Evolutionary conservation across 1,140 invertebrate species (phyloP).

Genomic region (Drosophila dunni): DNA sequence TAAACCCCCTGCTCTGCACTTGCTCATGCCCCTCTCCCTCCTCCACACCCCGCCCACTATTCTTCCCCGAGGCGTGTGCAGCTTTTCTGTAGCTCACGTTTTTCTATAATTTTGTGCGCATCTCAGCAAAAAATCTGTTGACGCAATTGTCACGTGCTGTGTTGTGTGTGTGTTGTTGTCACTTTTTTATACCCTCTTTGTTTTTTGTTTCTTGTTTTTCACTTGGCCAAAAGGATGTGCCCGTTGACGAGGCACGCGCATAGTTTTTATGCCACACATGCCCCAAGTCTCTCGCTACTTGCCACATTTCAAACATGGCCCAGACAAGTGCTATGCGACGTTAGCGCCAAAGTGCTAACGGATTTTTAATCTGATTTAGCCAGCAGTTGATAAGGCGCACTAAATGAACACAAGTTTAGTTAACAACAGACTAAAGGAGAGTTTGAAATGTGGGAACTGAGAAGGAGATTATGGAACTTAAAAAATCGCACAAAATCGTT

Average conservation of each 20-base stretch:
- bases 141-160: conserved; percentile 81
- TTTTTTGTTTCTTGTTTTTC: conserved; percentile 12
- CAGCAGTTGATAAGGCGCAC: background rate
- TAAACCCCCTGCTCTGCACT: too few relatives aligned
- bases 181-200: conserved; percentile 5
- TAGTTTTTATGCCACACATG: conserved; percentile 49
- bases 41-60: conserved; percentile 4
- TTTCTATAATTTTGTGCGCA: conserved; percentile 76
- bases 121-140: conserved; percentile 83
- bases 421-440: background rate
- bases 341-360: conserved; percentile 47
- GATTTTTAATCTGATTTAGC: conserved; percentile 35
- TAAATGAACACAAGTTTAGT: background rate
- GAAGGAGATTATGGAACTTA: too few relatives aligned
- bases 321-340: conserved; percentile 56
- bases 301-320: conserved; percentile 52
- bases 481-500: too few relatives aligned
- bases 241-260: conserved; percentile 41
- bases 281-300: conserved; percentile 46
- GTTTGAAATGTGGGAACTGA: background rate
- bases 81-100: conserved; percentile 67
- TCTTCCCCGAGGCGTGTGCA: conserved; percentile 8
- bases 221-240: conserved; percentile 66
- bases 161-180: conserved; percentile 29
- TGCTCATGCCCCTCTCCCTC: too few relatives aligned